Base-by-base conservation (phyloP, 2,888 invertebrate genomes). In the Yponomeuta malinellus region DNA sequence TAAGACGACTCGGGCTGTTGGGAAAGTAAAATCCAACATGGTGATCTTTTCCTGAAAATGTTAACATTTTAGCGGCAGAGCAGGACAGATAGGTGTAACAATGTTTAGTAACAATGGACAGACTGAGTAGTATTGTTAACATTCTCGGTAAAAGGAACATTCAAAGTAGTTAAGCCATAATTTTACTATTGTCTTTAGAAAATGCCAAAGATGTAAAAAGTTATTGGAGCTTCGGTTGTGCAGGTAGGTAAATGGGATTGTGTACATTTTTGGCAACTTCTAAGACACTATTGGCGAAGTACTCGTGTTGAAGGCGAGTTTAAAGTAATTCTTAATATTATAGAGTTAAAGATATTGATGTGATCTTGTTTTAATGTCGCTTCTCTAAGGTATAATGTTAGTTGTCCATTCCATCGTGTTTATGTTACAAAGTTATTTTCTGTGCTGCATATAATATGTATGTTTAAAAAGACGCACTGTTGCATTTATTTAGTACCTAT, bases 391-490 rank as follows among this genome's bases (percentile, higher is more conserved):
- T 15, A 59, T 59, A 59, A 59, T 59, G 52, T 59, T 59, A 59
- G 52, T 59, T 59, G 52, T 59, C 52, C 52, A 59, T 59, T 59
- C 52, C 52, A 15, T 15, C 15, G 52, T 59, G 52, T 59, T 15
- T 59, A 52, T 59, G 52, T 59, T 59, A 12, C 12, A 12, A 52
- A 12, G 52, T 59, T 15, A 15, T 59, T 59, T 59, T 59, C 12
- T 59, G 52, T 59, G 52, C 52, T 59, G 52, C 15, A 59, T 15
- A 15, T 59, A 81, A 59, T 4, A 15, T 15, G 81, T 81, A 75
- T 77, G 75, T 80, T 82, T 81, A 81, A 81, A 78, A 59, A 59
- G 52, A 43, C 52, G 52, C 52, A 59, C 15, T 59, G 52, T 59
- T 59, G 52, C 52, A 59, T 59, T 59, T 59, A 59, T 59, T 59